These are phyloP conservation scores for Magallana gigas DNA, from an alignment of 1,140 invertebrate genomes.

Conservation along the genomic window DNA sequence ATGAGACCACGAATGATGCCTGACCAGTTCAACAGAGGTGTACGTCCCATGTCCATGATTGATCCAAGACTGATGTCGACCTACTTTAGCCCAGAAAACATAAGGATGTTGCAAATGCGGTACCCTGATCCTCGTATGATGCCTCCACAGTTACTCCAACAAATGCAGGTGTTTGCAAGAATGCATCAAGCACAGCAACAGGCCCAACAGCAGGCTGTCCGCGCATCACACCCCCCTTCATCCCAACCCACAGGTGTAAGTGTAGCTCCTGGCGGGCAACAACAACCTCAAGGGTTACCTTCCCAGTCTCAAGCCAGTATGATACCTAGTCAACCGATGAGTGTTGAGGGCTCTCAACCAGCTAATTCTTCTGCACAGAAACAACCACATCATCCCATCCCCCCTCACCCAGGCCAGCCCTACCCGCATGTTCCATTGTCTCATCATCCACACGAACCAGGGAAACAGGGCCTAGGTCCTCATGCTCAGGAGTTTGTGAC, in stretches of 20 bases:
- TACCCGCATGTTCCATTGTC: constrained; percentile 8
- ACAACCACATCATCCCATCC: constrained; percentile 2
- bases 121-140: constrained; percentile 43
- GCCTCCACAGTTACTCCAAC: constrained; percentile 20
- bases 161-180: constrained; percentile 28
- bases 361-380: constrained; percentile 5
- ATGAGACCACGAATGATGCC: constrained; percentile 20
- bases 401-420: constrained; percentile 6
- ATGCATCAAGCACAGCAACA: constrained; percentile 27
- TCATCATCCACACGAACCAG: constrained; percentile 14
- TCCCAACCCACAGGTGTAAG: constrained; percentile 21
- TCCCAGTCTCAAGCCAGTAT: constrained; percentile 32
- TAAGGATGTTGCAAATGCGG: constrained; percentile 21
- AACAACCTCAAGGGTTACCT: neutral
- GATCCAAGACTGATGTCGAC: constrained; percentile 35
- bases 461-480: constrained; percentile 13
- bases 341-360: constrained; percentile 21
- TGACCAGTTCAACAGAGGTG: constrained; percentile 30
- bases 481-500: neutral
- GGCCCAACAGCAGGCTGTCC: neutral
- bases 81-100: constrained; percentile 10
- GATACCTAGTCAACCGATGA: constrained; percentile 27
- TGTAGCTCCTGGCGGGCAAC: neutral
- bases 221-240: constrained; percentile 1
- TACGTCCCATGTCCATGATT: constrained; percentile 8